These are phyloP conservation scores for Ferdinandea cuprea DNA, from an alignment of 2,888 invertebrate genomes.

Conservation along the genomic window DNA sequence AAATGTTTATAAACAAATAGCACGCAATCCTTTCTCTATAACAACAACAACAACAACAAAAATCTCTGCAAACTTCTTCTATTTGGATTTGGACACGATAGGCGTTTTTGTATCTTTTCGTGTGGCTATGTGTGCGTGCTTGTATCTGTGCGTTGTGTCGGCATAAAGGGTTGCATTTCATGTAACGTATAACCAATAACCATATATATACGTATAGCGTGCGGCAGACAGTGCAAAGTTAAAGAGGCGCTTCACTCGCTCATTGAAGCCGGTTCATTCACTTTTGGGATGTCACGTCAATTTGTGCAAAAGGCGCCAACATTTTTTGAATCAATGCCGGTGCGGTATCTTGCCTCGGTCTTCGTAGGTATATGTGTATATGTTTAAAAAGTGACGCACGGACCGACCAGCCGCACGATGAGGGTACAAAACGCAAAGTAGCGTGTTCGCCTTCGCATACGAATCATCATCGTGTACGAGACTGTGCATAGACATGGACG, in stretches of 20 bases:
- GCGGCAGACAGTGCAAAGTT: conserved; percentile 67
- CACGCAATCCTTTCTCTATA: conserved; percentile 78
- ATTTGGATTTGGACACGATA: conserved; percentile 53
- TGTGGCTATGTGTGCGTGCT: conserved; percentile 49
- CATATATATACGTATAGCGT: conserved; percentile 45
- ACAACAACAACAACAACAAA: conserved; percentile 26
- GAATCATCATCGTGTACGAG: conserved; percentile 35
- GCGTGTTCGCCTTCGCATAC: conserved; percentile 64
- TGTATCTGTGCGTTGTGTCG: conserved; percentile 22
- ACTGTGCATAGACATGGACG: conserved; percentile 44
- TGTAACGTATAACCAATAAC: conserved; percentile 23
- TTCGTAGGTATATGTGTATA: conserved; percentile 18
- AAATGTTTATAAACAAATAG: conserved; percentile 81
- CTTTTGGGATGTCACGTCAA: conserved; percentile 72
- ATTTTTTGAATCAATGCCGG: conserved; percentile 64
- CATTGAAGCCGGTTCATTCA: conserved; percentile 68
- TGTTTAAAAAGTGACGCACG: conserved; percentile 62
- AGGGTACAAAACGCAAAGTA: conserved; percentile 71
- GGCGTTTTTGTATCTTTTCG: background rate
- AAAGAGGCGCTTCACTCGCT: conserved; percentile 51
- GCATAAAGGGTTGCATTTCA: conserved; percentile 65
- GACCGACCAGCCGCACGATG: conserved; percentile 60
- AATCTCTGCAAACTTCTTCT: conserved; percentile 59
- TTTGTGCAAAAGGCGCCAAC: conserved; percentile 71
- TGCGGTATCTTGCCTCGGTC: too few species aligned